A percentile compares a stretch with the other conserved stretches of the same genome.
Conservation (phyloP, 2,797 vertebrate species). For the Clamator glandarius region DNA sequence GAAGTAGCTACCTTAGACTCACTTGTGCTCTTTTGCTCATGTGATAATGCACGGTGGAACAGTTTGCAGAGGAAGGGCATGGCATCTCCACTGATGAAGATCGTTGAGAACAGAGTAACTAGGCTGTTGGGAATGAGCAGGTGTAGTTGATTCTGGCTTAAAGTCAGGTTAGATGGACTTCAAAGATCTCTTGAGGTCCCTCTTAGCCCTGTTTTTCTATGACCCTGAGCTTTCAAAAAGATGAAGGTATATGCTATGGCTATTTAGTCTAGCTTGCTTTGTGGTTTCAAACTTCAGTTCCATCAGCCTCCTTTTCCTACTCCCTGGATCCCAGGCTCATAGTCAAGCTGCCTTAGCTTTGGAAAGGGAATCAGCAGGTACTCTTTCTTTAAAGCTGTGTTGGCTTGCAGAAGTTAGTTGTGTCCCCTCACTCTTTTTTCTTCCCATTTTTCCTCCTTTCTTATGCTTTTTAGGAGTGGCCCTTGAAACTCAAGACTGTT, state of each 20-base stretch:
- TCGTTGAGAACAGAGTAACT: not conserved
- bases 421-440: not conserved
- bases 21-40: not conserved
- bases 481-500: slow-evolving; percentile 20
- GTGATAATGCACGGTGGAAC: not conserved
- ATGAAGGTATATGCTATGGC: not conserved
- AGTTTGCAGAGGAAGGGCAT: slow-evolving; percentile 6
- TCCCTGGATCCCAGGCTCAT: not conserved
- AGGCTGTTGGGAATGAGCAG: not conserved
- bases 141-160: slow-evolving; percentile 24
- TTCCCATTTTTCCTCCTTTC: not conserved
- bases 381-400: not conserved
- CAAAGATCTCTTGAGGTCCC: slow-evolving; percentile 5
- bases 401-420: not conserved
- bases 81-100: not conserved
- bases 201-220: slow-evolving; percentile 13
- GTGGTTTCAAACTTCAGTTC: not conserved
- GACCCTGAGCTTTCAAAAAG: slow-evolving; percentile 1
- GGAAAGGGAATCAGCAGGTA: not conserved
- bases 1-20: slow-evolving; percentile 5
- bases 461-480: not conserved
- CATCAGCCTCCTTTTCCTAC: not conserved
- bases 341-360: not conserved
- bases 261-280: not conserved
- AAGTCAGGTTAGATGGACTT: not conserved